These are phyloP conservation scores for Lutjanus erythropterus DNA, from an alignment of 2,113 vertebrate species.

Conservation along the genomic window DNA sequence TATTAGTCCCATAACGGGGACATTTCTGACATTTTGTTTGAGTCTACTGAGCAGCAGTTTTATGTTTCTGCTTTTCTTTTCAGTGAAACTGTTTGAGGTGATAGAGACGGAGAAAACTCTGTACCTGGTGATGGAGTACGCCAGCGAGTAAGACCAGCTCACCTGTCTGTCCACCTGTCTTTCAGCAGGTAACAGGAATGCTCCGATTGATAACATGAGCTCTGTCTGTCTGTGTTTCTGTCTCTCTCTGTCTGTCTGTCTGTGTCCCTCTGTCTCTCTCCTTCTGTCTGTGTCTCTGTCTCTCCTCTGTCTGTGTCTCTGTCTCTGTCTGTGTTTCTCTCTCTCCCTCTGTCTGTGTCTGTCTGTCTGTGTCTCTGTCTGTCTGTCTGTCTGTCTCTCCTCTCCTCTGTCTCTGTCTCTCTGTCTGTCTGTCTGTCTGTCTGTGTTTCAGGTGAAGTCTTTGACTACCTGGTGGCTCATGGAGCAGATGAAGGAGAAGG, in stretches of 20 bases:
- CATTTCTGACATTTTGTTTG: no score
- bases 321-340: constrained; percentile 2
- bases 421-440: neutral
- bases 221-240: neutral
- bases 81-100: constrained; percentile 68
- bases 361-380: neutral
- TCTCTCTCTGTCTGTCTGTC: neutral
- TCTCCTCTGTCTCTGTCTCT: no score
- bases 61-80: neutral
- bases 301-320: neutral
- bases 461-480: constrained; percentile 95
- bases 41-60: no score
- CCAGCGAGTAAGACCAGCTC: constrained; percentile 50
- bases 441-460: constrained; percentile 88
- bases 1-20: no score
- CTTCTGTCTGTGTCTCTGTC: no score
- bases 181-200: neutral
- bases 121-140: constrained; percentile 68
- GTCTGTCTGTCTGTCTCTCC: neutral
- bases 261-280: no score
- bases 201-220: neutral
- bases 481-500: constrained; percentile 97
- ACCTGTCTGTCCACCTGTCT: constrained; percentile 9
- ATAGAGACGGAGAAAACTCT: constrained; percentile 60
- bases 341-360: no score